Evolutionary conservation across 2,113 vertebrate genomes (phyloP).

Genomic region (Myrmecophaga tridactyla): DNA sequence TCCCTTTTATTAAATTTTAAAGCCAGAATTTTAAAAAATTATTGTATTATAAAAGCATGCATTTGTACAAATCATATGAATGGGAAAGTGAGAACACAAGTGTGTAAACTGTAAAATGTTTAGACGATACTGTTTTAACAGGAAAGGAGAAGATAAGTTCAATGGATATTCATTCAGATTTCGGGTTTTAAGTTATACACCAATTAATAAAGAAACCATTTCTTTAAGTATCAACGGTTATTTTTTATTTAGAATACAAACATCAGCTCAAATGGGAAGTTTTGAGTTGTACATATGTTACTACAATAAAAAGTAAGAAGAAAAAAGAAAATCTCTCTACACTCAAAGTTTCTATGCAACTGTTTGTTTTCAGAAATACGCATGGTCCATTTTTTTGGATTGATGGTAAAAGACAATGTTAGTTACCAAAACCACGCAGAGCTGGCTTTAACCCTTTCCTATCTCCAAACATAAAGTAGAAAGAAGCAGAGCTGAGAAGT

Average conservation of each 20-base stretch:
- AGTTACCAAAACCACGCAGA: not conserved
- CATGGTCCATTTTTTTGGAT: not conserved
- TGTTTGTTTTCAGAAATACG: not conserved
- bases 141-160: not conserved
- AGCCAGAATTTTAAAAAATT: not conserved
- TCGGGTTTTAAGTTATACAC: not conserved
- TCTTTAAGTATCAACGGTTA: not conserved
- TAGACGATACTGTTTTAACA: not conserved
- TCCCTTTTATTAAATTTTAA: too few relatives aligned
- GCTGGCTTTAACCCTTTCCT: not conserved
- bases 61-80: accelerated
- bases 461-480: not conserved
- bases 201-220: not conserved
- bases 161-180: not conserved
- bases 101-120: not conserved
- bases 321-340: not conserved
- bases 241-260: not conserved
- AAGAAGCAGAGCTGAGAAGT: not conserved
- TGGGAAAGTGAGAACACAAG: not conserved
- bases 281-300: too few relatives aligned
- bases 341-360: not conserved
- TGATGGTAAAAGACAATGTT: not conserved
- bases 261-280: too few relatives aligned
- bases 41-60: not conserved
- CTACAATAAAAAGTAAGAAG: too few relatives aligned